Base-by-base conservation (phyloP, 2,888 invertebrate genomes). In the Galerucella calmariensis region DNA sequence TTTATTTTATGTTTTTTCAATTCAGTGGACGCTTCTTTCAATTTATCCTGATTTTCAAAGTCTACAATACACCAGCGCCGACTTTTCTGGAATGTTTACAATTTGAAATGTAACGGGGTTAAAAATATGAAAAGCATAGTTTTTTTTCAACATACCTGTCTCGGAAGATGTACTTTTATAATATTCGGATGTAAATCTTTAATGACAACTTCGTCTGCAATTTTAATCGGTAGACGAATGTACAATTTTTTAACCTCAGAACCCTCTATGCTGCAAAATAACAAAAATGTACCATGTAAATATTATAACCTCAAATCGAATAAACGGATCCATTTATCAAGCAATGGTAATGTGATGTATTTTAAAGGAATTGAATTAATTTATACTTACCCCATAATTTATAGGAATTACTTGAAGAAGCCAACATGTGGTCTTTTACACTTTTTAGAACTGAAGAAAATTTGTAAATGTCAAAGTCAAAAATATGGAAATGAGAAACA, bases 101-200 rank as follows among this genome's bases (percentile, higher is more conserved):
- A 35, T 35, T 35, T 35, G 35, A 27, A 27, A 27, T 27, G 27
- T 27, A 27, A 27, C 3, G 27, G 27, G 27, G 27, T 27, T 27
- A 46, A 46, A 46, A 11, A 12, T 46, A n/a, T 46, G 46, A 46
- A 46, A 11, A 46, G 9, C 2, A 46, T n/a, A n/a, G n/a, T n/a
- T 9, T 46, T 46, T 46, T 48, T 48, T 14, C 11, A 62, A 77
- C 77, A 77, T 77, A 85, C 85, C 83, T 85, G 85, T 77, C 85
- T 76, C 4, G 85, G 84, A 51, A 86, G 67, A 69, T 75, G 74
- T 6, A 86, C 84, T 69, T 76, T 66, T n/a, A 77, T 51, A 72
- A 86, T 86, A 67, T 81, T 82, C n/a, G 84, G 83, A 81, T 86
- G 85, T 69, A 86, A 78, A 59, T 83, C 80, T 74, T 80, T 82